Conservation (phyloP, 92 coral and sea anemone species). For the Parazoanthus swiftii region DNA sequence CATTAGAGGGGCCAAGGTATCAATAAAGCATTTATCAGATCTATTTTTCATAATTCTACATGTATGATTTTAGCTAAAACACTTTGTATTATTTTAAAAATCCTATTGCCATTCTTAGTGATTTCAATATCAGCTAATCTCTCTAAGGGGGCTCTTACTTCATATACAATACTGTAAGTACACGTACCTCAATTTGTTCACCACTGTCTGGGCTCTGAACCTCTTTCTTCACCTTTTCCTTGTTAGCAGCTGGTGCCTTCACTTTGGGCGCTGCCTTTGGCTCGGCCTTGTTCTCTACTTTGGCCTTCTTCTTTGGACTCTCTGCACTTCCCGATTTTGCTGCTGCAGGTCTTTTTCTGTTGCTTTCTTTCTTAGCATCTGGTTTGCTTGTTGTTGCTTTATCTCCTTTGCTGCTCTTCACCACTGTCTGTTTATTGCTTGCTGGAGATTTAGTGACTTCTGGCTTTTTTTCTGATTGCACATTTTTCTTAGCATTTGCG, state of each 20-base stretch:
- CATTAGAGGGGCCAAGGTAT: no score
- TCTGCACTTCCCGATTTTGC: constrained; percentile 38
- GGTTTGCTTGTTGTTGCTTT: constrained; percentile 16
- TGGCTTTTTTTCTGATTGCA: constrained; percentile 32
- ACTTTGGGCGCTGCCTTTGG: not conserved
- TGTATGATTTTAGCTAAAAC: no score
- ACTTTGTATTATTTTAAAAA: no score
- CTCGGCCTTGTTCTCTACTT: constrained; percentile 8
- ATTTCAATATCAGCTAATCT: no score
- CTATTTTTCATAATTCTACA: no score
- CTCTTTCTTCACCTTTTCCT: constrained; percentile 5
- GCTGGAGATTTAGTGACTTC: constrained; percentile 19
- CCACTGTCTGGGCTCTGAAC: not conserved
- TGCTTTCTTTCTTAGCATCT: constrained; percentile 12
- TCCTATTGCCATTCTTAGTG: no score
- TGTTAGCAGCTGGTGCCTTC: not conserved
- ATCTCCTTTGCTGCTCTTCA: constrained; percentile 14
- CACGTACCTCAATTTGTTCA: constrained; percentile 4
- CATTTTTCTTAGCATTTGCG: constrained; percentile 27
- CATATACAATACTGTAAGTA: no score
- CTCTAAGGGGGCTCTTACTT: not conserved
- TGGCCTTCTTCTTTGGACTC: constrained; percentile 31
- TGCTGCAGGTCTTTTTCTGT: constrained; percentile 50
- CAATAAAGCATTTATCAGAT: no score
- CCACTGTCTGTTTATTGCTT: constrained; percentile 3